Evolutionary conservation across 2,888 invertebrate species (phyloP).

Genomic region (Stenodema calcarata): DNA sequence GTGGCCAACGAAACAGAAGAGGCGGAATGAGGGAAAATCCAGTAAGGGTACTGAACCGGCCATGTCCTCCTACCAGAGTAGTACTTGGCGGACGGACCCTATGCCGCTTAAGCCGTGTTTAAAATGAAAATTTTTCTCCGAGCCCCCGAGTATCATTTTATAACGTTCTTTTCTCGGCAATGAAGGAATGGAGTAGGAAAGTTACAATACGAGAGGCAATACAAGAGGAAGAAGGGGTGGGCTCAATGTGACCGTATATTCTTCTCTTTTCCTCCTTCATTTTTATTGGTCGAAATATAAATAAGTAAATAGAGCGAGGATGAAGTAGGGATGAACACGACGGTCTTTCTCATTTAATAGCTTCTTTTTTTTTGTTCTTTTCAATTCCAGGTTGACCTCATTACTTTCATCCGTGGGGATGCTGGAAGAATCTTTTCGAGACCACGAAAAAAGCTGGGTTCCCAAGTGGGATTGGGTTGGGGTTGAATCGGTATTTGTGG

Average conservation of each 20-base stretch:
- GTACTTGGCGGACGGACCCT: background rate
- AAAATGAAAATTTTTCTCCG: background rate
- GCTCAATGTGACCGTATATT: background rate
- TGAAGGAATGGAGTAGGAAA: background rate
- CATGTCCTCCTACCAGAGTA: background rate
- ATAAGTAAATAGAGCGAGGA: background rate
- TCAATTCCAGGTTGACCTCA: conserved; percentile 38
- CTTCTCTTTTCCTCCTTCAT: background rate
- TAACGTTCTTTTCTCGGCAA: background rate
- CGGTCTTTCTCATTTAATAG: conserved; percentile 17
- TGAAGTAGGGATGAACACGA: background rate
- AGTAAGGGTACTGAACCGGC: no score
- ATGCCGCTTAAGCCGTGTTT: background rate
- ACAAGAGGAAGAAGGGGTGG: background rate
- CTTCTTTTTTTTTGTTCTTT: background rate
- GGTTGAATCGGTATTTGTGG: background rate
- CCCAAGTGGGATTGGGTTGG: background rate
- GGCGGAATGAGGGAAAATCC: no score
- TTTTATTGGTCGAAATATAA: conserved; percentile 1
- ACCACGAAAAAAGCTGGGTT: background rate
- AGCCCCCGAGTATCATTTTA: background rate
- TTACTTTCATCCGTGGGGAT: background rate
- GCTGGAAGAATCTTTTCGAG: background rate
- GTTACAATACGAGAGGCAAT: background rate
- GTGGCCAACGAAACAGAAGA: no score